A percentile compares a stretch with the other conserved stretches of the same genome.
Conservation (phyloP, 2,888 invertebrate genomes). For the Diloba caeruleocephala region DNA sequence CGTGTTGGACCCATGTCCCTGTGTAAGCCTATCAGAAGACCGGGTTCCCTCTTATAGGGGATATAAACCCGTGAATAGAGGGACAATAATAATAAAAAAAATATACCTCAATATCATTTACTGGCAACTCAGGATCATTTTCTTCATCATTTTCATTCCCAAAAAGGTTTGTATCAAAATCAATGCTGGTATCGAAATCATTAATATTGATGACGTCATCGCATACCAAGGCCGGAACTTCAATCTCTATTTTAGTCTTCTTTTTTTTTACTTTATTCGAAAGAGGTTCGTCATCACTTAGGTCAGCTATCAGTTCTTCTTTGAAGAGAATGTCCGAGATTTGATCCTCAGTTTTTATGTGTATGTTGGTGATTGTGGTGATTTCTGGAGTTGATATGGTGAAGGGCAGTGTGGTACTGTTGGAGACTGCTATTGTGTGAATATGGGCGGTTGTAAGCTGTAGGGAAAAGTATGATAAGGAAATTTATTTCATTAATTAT, state of each 20-base stretch:
- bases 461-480: too few species aligned
- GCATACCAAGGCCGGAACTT: not conserved
- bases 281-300: slow-evolving; percentile 47
- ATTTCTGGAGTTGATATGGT: slow-evolving; percentile 15
- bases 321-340: slow-evolving; percentile 4
- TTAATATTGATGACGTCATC: not conserved
- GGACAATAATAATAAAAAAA: not conserved
- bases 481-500: too few species aligned
- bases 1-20: too few species aligned
- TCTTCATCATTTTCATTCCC: not conserved
- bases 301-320: slow-evolving; percentile 19
- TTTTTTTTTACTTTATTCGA: slow-evolving; percentile 36
- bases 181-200: slow-evolving; percentile 2
- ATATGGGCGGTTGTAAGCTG: slow-evolving; percentile 57
- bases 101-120: slow-evolving; percentile 29
- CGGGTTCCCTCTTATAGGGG: too few species aligned
- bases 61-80: not conserved
- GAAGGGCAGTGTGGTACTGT: slow-evolving; percentile 23
- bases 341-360: slow-evolving; percentile 5
- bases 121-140: not conserved
- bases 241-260: not conserved
- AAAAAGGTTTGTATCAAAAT: not conserved
- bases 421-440: slow-evolving; percentile 35
- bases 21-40: too few species aligned
- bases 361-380: not conserved